Base-by-base conservation (phyloP, 1,140 invertebrate genomes). In the Bicyclus anynana region DNA sequence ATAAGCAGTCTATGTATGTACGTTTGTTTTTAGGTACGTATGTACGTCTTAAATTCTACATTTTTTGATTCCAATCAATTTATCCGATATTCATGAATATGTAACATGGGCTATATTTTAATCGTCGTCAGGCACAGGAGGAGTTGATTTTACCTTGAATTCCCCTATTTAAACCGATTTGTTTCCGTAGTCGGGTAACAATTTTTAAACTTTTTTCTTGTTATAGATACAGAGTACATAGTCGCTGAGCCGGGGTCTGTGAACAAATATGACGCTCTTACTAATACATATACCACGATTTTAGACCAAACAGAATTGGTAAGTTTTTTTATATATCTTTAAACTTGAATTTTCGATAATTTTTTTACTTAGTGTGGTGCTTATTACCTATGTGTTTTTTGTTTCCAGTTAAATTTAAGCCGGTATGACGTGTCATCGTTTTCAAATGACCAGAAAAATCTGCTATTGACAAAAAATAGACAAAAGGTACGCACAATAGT, bases 221-320 rank as follows among this genome's bases (percentile, higher is more conserved):
- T 87, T 80, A 63, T 72, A 82, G 73, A 87, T 72, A 65, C 69
- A 77, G 91, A 90, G 74, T 86, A 88, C 6, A 87, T 91, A 52
- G 80, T 83, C n/a, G 82, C 72, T 35, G 77, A 87, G 20, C 62
- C 71, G 0, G 83, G 77, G 38, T 83, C 89, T 1, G 75, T 90
- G 18, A 79, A 82, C 69, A 91, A 89, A 63, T 91, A 71, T 73
- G 89, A 90, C 59, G 91, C 74, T 0, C 58, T 64, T 3, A 72
- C 69, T 2, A 72, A 83, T 23, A 68, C 59, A 1, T 69, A 74
- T 13, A 47, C 42, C 0, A 73, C 81, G 5, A 72, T 90, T 53
- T 47, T 89, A 35, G 62, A 67, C 49, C 67, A 81, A 1, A 53
- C 60, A 5, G 89, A 90, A 62, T 65, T 90, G 74, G 90, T 91